phyloP scores from a whole-genome alignment of 2,797 vertebrate species.

The Mustela erminea region DNA sequence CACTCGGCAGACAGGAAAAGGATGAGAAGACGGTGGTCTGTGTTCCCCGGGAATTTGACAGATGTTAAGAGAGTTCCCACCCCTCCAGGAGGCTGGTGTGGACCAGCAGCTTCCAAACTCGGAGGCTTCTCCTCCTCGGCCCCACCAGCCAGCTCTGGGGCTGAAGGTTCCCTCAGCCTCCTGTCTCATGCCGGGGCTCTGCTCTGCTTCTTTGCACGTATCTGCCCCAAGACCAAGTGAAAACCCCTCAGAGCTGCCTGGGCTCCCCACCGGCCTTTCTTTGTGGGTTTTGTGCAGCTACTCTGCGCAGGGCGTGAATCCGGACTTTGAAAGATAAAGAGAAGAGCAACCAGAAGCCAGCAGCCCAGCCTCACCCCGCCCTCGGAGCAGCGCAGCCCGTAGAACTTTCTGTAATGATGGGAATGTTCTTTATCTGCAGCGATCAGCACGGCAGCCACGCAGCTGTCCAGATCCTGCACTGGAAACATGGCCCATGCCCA shows the following conservation, averaged over 20 bases:
- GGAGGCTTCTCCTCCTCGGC: neutral
- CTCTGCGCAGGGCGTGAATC: rapidly evolving
- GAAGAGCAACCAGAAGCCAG: neutral
- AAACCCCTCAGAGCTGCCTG: neutral
- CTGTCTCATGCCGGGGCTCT: neutral
- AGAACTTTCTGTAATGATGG: neutral
- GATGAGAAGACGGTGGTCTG: neutral
- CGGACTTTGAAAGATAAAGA: neutral
- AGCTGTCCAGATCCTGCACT: neutral
- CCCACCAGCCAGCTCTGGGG: rapidly evolving
- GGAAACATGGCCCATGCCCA: neutral
- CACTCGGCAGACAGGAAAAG: neutral
- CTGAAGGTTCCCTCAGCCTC: neutral
- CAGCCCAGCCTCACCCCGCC: no score
- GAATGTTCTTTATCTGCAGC: neutral
- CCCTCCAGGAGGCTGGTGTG: neutral
- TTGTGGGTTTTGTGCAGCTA: neutral
- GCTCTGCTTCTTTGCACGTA: no score
- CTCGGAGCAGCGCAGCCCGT: rapidly evolving
- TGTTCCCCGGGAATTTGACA: neutral
- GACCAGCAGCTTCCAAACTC: rapidly evolving
- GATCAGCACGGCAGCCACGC: rapidly evolving
- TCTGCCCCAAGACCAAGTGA: rapidly evolving
- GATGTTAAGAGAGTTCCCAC: rapidly evolving
- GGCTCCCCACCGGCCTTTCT: rapidly evolving